These are phyloP conservation scores for Amblyjoppa fuscipennis DNA, from an alignment of 2,888 invertebrate species.

Conservation along the genomic window DNA sequence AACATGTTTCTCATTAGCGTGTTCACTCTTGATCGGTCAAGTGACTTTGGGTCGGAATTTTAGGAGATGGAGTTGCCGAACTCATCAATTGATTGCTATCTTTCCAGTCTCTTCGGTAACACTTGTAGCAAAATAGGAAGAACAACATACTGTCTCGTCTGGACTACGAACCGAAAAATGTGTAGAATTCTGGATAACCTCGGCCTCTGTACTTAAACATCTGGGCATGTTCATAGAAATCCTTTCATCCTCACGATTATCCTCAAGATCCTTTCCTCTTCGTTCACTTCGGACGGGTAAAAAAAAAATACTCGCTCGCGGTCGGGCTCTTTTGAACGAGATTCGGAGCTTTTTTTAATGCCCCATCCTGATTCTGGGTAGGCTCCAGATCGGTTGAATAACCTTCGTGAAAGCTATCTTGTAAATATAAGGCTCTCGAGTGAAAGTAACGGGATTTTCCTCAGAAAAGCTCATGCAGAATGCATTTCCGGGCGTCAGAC, in stretches of 20 bases:
- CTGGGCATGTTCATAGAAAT: neutral
- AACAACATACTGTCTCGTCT: neutral
- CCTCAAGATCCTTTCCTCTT: neutral
- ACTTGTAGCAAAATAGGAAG: slow-evolving; percentile 33
- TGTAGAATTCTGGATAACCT: neutral
- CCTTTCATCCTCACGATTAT: neutral
- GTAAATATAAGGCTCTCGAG: slow-evolving; percentile 46
- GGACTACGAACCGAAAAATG: neutral
- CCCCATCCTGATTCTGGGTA: neutral
- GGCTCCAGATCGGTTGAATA: slow-evolving; percentile 28
- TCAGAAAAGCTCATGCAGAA: slow-evolving; percentile 41
- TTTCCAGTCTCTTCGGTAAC: neutral
- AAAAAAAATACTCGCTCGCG: slow-evolving; percentile 27
- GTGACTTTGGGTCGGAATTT: neutral
- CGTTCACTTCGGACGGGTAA: slow-evolving; percentile 15
- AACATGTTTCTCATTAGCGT: slow-evolving; percentile 41
- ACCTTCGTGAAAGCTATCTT: slow-evolving; percentile 26
- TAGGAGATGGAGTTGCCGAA: neutral
- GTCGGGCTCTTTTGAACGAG: slow-evolving; percentile 31
- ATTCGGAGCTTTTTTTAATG: slow-evolving; percentile 4
- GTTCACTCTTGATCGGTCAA: neutral
- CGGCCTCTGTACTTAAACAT: neutral
- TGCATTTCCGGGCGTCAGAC: slow-evolving; percentile 53
- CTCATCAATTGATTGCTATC: neutral
- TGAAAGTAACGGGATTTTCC: slow-evolving; percentile 57